Percentiles rank a stretch among this genome's conserved stretches.
phyloP scores from a whole-genome alignment of 2,888 invertebrate species.

The Diaphora mendica region DNA sequence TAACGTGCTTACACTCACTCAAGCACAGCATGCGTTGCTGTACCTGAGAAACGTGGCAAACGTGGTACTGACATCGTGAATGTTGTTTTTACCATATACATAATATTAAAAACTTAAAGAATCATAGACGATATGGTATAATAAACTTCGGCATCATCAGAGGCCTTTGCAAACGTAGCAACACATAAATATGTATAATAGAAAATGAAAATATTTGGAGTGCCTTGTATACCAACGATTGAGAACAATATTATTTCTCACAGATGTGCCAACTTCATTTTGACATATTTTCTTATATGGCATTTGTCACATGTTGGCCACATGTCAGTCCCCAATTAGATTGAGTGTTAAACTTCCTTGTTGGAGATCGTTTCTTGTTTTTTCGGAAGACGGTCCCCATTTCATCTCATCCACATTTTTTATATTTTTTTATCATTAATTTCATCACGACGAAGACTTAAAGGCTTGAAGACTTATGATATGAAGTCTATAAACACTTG shows the following conservation, averaged over 20 bases:
- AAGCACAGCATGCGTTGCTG: neutral
- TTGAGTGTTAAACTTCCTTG: neutral
- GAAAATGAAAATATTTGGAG: conserved; percentile 30
- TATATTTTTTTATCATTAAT: too few relatives aligned
- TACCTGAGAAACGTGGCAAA: neutral
- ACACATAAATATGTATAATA: conserved; percentile 32
- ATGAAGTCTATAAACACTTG: too few relatives aligned
- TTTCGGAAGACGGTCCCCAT: too few relatives aligned
- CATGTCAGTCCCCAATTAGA: neutral
- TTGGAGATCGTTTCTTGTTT: too few relatives aligned
- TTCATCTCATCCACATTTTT: too few relatives aligned
- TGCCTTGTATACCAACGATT: conserved; percentile 43
- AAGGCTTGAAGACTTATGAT: too few relatives aligned
- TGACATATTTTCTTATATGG: conserved; percentile 20
- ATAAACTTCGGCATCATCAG: conserved; percentile 40
- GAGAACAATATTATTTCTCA: conserved; percentile 13
- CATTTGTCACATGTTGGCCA: neutral
- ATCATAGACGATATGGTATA: conserved; percentile 23
- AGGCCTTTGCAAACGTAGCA: conserved; percentile 37
- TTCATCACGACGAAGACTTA: too few relatives aligned
- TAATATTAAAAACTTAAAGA: conserved; percentile 4
- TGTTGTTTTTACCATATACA: neutral
- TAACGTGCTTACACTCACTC: neutral
- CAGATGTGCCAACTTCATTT: conserved; percentile 38
- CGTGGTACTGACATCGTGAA: neutral